Percentiles rank a stretch among this genome's conserved stretches.
These are phyloP conservation scores for Phengaris arion DNA, from an alignment of 2,888 invertebrate species.

Conservation along the genomic window DNA sequence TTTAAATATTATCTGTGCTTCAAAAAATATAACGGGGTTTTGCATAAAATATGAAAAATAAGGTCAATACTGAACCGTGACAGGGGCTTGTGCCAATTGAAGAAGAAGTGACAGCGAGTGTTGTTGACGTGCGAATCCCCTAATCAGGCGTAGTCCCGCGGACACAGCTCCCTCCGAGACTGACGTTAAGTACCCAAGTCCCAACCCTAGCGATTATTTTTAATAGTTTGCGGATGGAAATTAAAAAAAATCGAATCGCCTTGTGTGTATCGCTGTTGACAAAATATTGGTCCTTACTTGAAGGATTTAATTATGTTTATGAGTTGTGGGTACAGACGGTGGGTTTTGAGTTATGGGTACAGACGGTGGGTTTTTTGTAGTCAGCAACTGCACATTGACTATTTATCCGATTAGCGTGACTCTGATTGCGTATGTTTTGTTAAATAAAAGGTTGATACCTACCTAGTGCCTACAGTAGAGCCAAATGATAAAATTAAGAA, in stretches of 20 bases:
- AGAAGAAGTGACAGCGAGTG: slow-evolving; percentile 1
- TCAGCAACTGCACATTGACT: too few relatives aligned
- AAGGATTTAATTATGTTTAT: slow-evolving; percentile 9
- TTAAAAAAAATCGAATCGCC: too few relatives aligned
- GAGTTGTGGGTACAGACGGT: background rate
- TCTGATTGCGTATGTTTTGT: too few relatives aligned
- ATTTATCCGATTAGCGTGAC: too few relatives aligned
- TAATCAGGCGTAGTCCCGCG: background rate
- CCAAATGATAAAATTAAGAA: too few relatives aligned
- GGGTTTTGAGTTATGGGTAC: background rate
- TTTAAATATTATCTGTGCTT: too few relatives aligned
- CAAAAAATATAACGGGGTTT: background rate
- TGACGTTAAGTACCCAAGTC: slow-evolving; percentile 4
- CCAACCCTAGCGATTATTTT: slow-evolving; percentile 6
- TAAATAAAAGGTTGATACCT: too few relatives aligned
- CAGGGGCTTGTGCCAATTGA: background rate
- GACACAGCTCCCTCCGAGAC: background rate
- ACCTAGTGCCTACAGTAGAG: too few relatives aligned
- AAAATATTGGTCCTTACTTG: background rate
- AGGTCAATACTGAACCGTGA: slow-evolving; percentile 6
- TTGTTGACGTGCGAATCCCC: slow-evolving; percentile 16
- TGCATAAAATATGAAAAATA: background rate
- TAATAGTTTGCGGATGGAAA: background rate
- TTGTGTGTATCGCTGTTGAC: too few relatives aligned
- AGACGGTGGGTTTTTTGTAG: background rate